Evolutionary conservation across 2,888 invertebrate genomes (phyloP).

Genomic region (Tetanocera ferruginea): DNA sequence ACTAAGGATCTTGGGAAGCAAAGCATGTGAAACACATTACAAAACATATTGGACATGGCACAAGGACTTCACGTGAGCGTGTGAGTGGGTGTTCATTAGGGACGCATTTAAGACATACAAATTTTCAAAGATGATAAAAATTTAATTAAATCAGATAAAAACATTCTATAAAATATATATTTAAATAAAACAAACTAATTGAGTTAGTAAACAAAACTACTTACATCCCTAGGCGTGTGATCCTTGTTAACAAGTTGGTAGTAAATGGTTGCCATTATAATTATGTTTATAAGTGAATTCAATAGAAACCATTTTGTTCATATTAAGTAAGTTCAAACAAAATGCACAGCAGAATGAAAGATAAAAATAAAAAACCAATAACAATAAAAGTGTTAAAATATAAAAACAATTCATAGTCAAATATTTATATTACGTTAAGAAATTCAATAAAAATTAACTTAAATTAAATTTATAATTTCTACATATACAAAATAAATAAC

Average conservation of each 20-base stretch:
- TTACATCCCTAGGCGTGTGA: slow-evolving; percentile 67
- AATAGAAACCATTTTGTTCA: slow-evolving; percentile 20
- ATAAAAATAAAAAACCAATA: slow-evolving; percentile 37
- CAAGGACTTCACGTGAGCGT: slow-evolving; percentile 4
- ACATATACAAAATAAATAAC: too few relatives aligned
- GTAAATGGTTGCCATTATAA: slow-evolving; percentile 24
- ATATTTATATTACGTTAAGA: too few relatives aligned
- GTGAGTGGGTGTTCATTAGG: not conserved
- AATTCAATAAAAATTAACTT: too few relatives aligned
- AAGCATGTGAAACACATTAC: not conserved
- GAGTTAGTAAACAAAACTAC: slow-evolving; percentile 54
- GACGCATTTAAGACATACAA: too few relatives aligned
- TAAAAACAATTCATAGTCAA: not conserved
- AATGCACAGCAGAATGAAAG: slow-evolving; percentile 44
- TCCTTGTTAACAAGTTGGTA: slow-evolving; percentile 55
- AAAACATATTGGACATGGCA: slow-evolving; percentile 1
- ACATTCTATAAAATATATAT: not conserved
- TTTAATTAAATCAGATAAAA: not conserved
- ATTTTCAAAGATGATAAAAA: not conserved
- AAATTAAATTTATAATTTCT: too few relatives aligned
- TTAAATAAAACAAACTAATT: not conserved
- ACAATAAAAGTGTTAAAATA: slow-evolving; percentile 34
- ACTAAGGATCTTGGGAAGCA: not conserved
- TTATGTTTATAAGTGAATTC: slow-evolving; percentile 2
- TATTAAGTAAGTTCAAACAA: slow-evolving; percentile 31